Base-by-base conservation (phyloP, 2,113 vertebrate species). In the Phylloscopus trochilus region DNA sequence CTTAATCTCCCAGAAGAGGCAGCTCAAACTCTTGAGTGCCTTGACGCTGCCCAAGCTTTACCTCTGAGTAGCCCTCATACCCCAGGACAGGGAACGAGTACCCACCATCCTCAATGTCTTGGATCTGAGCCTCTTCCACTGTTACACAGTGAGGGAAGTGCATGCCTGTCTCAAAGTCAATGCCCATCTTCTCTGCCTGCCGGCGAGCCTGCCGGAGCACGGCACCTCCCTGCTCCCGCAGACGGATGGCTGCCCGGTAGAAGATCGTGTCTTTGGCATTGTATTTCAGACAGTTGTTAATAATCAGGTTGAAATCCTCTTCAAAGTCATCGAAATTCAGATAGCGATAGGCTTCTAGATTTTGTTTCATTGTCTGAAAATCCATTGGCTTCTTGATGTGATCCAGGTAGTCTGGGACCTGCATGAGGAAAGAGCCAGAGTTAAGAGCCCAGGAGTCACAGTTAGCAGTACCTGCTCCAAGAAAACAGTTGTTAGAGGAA, bases 331-430 rank as follows among this genome's bases (percentile, higher is more conserved):
- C 99, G 1, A 99, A 99, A 81, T 98, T 99, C 97, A 99, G 98
- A 97, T 99, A 99, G 94, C 98, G 98, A 93, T 99, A 99, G 63
- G 98, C 98, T 96, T 99, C 99, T 92, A 99, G 97, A 89, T 99
- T 98, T 93, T 98, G 98, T 97, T 99, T 99, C 99, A 99, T 99
- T 62, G 99, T 99, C 98, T 99, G 99, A 97, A 99, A 99, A 96
- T 99, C 99, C 99, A 99, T 99, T 2, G 99, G 99, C 81, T 99
- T 99, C 97, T 99, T 99, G 90, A 99, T 99, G 94, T 99, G 99
- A 97, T 99, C 99, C 96, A 99, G 97, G 94, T 99, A 99, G 96
- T 99, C 99, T 20, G 99, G 99, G 47, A 99, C 99, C 99, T 99
- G 96, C 30, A 35, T 11, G 43, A 92, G 78, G 70, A 93, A 84